phyloP scores from a whole-genome alignment of 2,797 vertebrate genomes.

The Cygnus olor region DNA sequence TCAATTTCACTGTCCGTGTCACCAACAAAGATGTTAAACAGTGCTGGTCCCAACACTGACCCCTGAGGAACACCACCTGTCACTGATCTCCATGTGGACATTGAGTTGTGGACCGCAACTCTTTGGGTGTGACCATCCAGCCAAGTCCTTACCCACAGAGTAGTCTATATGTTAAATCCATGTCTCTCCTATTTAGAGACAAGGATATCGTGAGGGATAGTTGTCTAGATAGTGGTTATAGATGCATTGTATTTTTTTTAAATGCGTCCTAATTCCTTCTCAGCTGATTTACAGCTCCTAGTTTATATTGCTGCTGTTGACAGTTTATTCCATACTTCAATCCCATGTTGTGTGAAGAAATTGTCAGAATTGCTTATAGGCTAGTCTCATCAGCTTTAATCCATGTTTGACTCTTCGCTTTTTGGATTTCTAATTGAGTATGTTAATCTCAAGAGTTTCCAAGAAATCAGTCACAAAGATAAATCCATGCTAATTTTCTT shows the following conservation, averaged over 20 bases:
- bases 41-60: background rate
- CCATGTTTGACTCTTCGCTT: conserved; percentile 3
- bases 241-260: conserved; percentile 13
- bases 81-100: background rate
- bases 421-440: conserved; percentile 28
- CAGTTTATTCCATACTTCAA: conserved; percentile 2
- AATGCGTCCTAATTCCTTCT: background rate
- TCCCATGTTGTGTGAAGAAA: conserved; percentile 4
- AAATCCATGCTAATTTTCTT: conserved; percentile 1
- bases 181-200: too few relatives aligned
- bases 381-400: background rate
- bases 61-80: background rate
- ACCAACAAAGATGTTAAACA: background rate
- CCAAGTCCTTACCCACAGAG: background rate
- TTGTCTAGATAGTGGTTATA: background rate
- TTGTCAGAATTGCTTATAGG: background rate
- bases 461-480: conserved; percentile 17
- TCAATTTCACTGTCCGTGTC: background rate
- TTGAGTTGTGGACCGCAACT: background rate
- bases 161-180: too few relatives aligned
- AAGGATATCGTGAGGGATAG: too few relatives aligned
- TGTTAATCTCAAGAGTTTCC: conserved; percentile 37
- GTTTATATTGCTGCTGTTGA: background rate
- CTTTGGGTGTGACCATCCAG: background rate
- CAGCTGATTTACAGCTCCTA: background rate